phyloP scores from a whole-genome alignment of 2,113 vertebrate species.

The Sapayoa aenigma region DNA sequence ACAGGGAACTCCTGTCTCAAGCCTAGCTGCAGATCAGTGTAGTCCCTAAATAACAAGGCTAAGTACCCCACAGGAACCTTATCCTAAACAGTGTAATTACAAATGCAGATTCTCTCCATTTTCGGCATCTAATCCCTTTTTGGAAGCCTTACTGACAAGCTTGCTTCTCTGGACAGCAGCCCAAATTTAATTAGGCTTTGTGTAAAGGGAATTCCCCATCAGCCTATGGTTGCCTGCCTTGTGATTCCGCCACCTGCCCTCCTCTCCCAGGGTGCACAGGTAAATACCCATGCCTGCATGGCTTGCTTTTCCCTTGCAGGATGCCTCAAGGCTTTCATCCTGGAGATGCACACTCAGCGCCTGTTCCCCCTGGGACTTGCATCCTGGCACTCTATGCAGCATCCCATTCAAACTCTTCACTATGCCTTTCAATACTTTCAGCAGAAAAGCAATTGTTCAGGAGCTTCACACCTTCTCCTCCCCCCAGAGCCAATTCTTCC shows the following conservation, averaged over 20 bases:
- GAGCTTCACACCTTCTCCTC: background rate
- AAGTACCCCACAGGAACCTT: background rate
- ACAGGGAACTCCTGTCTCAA: background rate
- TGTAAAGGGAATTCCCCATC: background rate
- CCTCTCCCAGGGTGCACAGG: background rate
- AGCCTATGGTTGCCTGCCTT: background rate
- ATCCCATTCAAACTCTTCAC: background rate
- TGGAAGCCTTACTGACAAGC: conserved; percentile 2
- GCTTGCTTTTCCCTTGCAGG: background rate
- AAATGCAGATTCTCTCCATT: conserved; percentile 13
- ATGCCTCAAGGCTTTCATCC: background rate
- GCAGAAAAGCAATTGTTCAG: background rate
- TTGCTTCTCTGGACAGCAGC: background rate
- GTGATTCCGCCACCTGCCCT: background rate
- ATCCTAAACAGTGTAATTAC: background rate
- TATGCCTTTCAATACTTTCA: background rate
- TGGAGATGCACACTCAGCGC: rapidly evolving
- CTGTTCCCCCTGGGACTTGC: rapidly evolving
- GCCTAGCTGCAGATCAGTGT: background rate
- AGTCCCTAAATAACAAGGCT: background rate
- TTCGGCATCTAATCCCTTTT: conserved; percentile 4
- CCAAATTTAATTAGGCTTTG: conserved; percentile 21
- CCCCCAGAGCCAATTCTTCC: background rate
- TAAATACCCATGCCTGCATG: background rate
- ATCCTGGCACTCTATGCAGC: rapidly evolving